These are phyloP conservation scores for Ariolimax columbianus DNA, from an alignment of 2,888 invertebrate genomes.

Conservation along the genomic window DNA sequence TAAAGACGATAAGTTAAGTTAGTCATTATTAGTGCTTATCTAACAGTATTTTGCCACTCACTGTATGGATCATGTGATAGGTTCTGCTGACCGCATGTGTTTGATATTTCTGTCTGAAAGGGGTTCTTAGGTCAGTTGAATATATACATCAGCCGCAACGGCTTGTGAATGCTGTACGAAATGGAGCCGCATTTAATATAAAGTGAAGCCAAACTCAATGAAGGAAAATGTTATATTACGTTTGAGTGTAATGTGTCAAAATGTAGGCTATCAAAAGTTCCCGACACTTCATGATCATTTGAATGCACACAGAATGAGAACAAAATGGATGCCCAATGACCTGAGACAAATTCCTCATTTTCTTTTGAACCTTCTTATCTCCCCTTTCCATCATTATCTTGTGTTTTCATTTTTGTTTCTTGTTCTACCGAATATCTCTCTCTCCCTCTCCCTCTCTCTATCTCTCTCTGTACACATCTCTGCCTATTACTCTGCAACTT, in stretches of 20 bases:
- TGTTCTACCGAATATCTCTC: background rate
- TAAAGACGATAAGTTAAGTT: no score
- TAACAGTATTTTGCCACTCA: no score
- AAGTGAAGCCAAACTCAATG: slow-evolving; percentile 32
- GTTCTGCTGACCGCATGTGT: no score
- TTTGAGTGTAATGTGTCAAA: slow-evolving; percentile 32
- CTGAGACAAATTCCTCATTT: slow-evolving; percentile 42
- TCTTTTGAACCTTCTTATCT: background rate
- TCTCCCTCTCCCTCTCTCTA: background rate
- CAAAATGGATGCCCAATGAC: slow-evolving; percentile 13
- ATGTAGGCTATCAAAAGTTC: background rate
- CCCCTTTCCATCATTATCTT: background rate
- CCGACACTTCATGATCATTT: slow-evolving; percentile 26
- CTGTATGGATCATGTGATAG: no score
- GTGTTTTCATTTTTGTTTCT: background rate
- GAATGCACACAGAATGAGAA: slow-evolving; percentile 25
- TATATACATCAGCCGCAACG: background rate
- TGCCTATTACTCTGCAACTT: background rate
- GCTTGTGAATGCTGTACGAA: background rate
- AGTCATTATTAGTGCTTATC: no score
- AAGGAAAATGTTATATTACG: slow-evolving; percentile 21
- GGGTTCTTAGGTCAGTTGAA: background rate
- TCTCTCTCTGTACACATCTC: background rate
- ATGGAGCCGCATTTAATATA: background rate
- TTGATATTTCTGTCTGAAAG: no score